Evolutionary conservation across 1,140 invertebrate genomes (phyloP).

Genomic region (Ceratina japonica): DNA sequence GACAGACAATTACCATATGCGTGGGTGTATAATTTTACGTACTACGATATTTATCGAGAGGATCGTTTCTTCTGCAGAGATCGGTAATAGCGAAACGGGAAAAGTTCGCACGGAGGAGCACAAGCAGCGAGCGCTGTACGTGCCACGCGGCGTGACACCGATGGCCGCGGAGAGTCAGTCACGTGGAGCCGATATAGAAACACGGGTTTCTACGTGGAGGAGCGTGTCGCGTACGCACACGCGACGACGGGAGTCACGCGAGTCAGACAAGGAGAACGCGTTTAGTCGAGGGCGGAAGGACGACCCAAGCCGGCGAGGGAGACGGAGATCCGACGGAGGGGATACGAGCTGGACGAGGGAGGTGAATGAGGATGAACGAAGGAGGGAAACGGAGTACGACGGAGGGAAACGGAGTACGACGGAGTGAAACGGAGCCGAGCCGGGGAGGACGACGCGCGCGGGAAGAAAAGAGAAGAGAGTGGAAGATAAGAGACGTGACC

Average conservation of each 20-base stretch:
- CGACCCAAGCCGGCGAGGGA: slow-evolving; percentile 41
- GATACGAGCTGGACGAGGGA: neutral
- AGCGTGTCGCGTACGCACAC: slow-evolving; percentile 5
- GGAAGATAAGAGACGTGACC: neutral
- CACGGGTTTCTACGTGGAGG: slow-evolving; percentile 16
- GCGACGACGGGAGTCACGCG: neutral
- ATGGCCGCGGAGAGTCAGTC: slow-evolving; percentile 71
- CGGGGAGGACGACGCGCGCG: slow-evolving; percentile 1
- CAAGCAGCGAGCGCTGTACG: slow-evolving; percentile 55
- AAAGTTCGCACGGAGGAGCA: slow-evolving; percentile 32
- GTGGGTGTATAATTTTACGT: slow-evolving; percentile 6
- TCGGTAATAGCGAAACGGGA: slow-evolving; percentile 40
- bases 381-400: neutral
- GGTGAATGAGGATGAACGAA: neutral
- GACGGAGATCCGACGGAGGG: neutral
- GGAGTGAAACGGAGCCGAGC: neutral
- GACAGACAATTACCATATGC: too few species aligned
- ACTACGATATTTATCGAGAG: neutral
- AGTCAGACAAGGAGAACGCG: slow-evolving; percentile 11
- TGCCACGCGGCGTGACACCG: slow-evolving; percentile 62
- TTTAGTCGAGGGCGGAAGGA: slow-evolving; percentile 14
- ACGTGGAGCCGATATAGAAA: slow-evolving; percentile 60
- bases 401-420: neutral
- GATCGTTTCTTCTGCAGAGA: too few species aligned
- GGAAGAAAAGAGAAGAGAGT: neutral